Evolutionary conservation across 1,140 invertebrate genomes (phyloP).

Genomic region (Halictus rubicundus): DNA sequence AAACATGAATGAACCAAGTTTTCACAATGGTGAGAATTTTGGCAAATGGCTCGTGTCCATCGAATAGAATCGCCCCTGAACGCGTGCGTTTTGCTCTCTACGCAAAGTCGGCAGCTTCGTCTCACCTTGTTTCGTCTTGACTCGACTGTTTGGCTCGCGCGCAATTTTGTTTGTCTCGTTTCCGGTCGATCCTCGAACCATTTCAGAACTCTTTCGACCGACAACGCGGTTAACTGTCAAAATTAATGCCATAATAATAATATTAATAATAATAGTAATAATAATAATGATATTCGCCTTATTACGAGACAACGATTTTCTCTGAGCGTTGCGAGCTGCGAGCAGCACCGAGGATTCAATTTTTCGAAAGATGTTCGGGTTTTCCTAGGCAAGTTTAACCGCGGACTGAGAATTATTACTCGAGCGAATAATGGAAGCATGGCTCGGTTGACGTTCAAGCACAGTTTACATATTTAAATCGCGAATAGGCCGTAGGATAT

Average conservation of each 20-base stretch:
- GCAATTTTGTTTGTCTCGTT: conserved; percentile 62
- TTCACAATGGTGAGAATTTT: conserved; percentile 63
- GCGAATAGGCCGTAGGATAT: conserved; percentile 9
- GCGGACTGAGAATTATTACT: conserved; percentile 49
- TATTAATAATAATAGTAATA: too few species aligned
- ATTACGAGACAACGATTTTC: too few species aligned
- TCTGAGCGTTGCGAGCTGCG: too few species aligned
- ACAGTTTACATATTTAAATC: conserved; percentile 62
- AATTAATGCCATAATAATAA: background rate
- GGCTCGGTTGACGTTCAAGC: conserved; percentile 47
- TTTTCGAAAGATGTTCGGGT: too few species aligned
- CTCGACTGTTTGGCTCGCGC: conserved; percentile 50
- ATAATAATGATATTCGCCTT: too few species aligned
- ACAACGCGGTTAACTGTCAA: background rate
- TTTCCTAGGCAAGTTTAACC: conserved; percentile 49
- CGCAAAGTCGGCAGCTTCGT: conserved; percentile 21
- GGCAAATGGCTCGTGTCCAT: conserved; percentile 57
- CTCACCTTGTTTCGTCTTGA: background rate
- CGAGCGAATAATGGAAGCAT: conserved; percentile 50
- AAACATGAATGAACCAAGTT: conserved; percentile 67
- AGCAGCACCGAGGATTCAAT: too few species aligned
- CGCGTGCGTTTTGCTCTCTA: conserved; percentile 48
- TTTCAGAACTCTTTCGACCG: conserved; percentile 17
- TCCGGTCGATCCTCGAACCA: conserved; percentile 37
- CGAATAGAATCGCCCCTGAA: conserved; percentile 35